These are phyloP conservation scores for Lepidurus packardi DNA, from an alignment of 1,140 invertebrate species.

Conservation along the genomic window DNA sequence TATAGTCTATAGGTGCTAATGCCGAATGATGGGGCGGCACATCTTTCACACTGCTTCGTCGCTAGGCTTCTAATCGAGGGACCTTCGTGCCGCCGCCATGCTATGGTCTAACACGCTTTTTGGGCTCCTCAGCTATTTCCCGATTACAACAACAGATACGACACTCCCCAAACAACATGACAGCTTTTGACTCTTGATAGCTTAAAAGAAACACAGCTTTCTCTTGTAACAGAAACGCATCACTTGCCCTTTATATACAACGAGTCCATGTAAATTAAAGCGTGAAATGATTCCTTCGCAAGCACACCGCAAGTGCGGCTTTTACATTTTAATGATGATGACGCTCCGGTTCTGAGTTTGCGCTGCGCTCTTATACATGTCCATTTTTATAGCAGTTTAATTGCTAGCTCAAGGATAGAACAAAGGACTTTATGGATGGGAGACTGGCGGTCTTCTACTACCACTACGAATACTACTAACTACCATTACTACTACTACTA, in stretches of 20 bases:
- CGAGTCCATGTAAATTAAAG: conserved; percentile 2
- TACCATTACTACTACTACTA: background rate
- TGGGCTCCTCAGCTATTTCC: background rate
- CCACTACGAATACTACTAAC: background rate
- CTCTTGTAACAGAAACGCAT: conserved; percentile 1
- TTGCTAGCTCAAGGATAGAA: background rate
- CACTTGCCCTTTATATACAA: background rate
- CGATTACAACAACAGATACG: conserved; percentile 8
- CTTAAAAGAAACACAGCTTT: background rate
- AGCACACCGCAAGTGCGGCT: conserved; percentile 1
- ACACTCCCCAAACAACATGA: background rate
- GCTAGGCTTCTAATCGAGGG: conserved; percentile 14
- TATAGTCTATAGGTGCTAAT: conserved; percentile 22
- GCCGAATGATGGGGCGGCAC: conserved; percentile 20
- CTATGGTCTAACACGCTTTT: background rate
- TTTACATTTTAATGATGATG: background rate
- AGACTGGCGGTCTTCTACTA: background rate
- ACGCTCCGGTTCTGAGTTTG: background rate
- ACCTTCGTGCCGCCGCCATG: conserved; percentile 2
- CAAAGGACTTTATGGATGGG: background rate
- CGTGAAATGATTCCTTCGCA: conserved; percentile 2
- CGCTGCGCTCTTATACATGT: conserved; percentile 12
- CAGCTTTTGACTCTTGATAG: background rate
- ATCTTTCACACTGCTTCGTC: conserved; percentile 14
- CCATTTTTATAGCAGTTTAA: background rate